Conservation (phyloP, 1,140 invertebrate species). For the Harpegnathos saltator region DNA sequence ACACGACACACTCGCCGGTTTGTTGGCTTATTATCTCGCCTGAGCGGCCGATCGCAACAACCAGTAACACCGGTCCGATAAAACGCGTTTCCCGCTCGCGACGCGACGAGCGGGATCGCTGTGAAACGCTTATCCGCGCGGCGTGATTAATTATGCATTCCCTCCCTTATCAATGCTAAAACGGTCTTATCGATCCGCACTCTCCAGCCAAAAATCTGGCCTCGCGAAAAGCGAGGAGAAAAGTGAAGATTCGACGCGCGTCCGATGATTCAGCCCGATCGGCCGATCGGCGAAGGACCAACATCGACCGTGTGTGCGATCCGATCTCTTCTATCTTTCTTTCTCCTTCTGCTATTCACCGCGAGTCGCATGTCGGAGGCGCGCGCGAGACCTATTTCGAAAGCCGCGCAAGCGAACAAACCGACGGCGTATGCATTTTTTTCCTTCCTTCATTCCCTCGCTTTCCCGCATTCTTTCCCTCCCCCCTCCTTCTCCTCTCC, state of each 20-base stretch:
- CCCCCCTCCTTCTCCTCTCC: not conserved
- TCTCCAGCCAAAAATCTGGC: not conserved
- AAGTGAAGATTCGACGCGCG: constrained; percentile 19
- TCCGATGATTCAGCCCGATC: not conserved
- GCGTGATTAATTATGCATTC: not conserved
- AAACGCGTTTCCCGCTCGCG: constrained; percentile 24
- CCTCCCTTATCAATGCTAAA: not conserved
- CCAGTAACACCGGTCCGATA: constrained; percentile 45
- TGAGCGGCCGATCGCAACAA: constrained; percentile 25
- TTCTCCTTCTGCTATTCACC: too few relatives aligned
- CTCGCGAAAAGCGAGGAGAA: not conserved
- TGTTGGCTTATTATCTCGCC: constrained; percentile 48
- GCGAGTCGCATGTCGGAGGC: not conserved
- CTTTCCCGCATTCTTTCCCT: constrained; percentile 1
- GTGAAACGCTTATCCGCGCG: not conserved
- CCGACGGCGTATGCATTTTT: constrained; percentile 15
- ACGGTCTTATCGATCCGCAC: not conserved
- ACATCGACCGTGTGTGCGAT: too few relatives aligned
- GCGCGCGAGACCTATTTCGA: constrained; percentile 27
- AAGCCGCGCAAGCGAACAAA: constrained; percentile 21
- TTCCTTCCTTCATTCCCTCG: not conserved
- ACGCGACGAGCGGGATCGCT: not conserved
- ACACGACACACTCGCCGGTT: constrained; percentile 23
- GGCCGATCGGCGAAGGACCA: not conserved
- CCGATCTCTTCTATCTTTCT: too few relatives aligned